Evolutionary conservation across 1,140 invertebrate species (phyloP), one percentile per base, ranked within the genome.

Genomic region (Ips nitidus): DNA sequence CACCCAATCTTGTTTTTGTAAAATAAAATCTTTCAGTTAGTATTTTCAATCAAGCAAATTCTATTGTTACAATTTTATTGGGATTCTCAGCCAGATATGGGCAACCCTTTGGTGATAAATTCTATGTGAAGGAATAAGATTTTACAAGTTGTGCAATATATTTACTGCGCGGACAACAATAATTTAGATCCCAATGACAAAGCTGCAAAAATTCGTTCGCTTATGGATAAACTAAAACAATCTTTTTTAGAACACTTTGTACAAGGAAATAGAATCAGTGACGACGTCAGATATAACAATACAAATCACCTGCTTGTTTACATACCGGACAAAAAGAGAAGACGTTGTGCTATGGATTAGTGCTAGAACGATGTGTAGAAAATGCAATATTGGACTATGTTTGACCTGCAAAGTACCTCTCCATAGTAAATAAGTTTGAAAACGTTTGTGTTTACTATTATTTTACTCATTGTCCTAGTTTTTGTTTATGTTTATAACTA

Each of bases 271-370:
- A 71, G 59, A 73, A 47, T 73, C 52, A 7, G 36, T 41, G 53
- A 66, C 50, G 56, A 69, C 42, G 53, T 74, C 36, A 60, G 70
- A 70, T 74, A 62, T 57, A 70, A 72, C 42, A 37, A 57, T 53
- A 66, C 45, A 5, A 66, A 42, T 58, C 71, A 73, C 52, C 47
- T 68, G 2, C 42, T 69, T 6, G 57, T 52, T 36, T 57, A 55
- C 38, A 65, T 73, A 37, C 72, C 69, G 41, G 66, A 73, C 45
- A 71, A 73, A n/a, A 73, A 67, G 52, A 71, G 65, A 69, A 57
- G 69, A 45, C 52, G 72, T 41, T 73, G 69, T 68, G 70, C 53
- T 41, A 3, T 22, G 7, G 72, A 71, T 60, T 37, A 70, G 55
- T 52, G 47, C 52, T 4, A 4, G 71, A 45, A 70, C 68, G 1